Conservation (phyloP, 92 coral and sea anemone species). For the Phenganax stokvisi region DNA sequence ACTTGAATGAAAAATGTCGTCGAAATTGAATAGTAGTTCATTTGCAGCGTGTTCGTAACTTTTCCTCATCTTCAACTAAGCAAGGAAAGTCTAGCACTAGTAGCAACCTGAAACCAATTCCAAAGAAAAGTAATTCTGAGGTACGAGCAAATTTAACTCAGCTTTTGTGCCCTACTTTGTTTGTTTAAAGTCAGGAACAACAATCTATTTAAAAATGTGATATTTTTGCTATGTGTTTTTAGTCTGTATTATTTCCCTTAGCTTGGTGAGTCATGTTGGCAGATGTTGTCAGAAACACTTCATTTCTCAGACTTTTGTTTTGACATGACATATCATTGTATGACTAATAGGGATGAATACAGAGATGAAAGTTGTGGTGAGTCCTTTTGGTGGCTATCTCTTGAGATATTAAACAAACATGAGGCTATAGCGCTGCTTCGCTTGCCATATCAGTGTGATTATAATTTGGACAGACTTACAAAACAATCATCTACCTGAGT, state of each 20-base stretch:
- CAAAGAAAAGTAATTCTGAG: slow-evolving; percentile 19
- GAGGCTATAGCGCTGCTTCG: too few species aligned
- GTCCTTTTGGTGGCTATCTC: background rate
- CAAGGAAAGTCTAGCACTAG: slow-evolving; percentile 11
- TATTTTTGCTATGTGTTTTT: background rate
- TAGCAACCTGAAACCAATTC: slow-evolving; percentile 26
- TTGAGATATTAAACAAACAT: too few species aligned
- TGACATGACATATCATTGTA: slow-evolving; percentile 70
- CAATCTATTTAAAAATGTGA: too few species aligned
- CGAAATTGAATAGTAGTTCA: background rate
- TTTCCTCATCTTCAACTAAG: slow-evolving; percentile 28
- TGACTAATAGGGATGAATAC: slow-evolving; percentile 51
- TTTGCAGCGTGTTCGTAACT: slow-evolving; percentile 28
- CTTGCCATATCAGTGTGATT: too few species aligned
- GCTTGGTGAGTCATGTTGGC: slow-evolving; percentile 56
- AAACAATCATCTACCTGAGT: too few species aligned
- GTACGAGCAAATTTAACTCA: background rate
- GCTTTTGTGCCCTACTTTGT: too few species aligned
- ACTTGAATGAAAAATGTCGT: background rate
- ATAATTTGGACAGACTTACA: too few species aligned
- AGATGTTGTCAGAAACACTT: slow-evolving; percentile 58
- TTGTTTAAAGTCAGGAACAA: background rate
- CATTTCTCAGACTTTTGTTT: slow-evolving; percentile 74
- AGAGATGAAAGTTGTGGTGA: slow-evolving; percentile 1
- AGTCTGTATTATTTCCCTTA: background rate